Evolutionary conservation across 2,797 vertebrate genomes (phyloP).

Genomic region (Myiotriccus ornatus): DNA sequence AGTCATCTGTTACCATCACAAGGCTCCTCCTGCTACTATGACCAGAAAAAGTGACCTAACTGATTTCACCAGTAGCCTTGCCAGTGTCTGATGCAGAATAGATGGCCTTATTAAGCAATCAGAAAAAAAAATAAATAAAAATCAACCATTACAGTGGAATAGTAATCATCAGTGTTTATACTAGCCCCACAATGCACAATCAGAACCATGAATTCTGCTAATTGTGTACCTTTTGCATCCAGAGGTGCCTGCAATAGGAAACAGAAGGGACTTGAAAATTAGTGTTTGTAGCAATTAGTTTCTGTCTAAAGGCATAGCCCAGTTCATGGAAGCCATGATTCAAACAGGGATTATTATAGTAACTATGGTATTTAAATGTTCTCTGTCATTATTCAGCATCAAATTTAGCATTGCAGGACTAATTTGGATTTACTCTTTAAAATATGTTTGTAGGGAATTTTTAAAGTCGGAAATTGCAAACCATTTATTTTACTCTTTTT

Average conservation of each 20-base stretch:
- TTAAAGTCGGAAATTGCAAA: constrained; percentile 59
- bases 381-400: constrained; percentile 73
- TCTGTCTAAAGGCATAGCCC: constrained; percentile 78
- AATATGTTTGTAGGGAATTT: constrained; percentile 69
- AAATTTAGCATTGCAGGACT: constrained; percentile 71
- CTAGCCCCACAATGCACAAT: constrained; percentile 82
- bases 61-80: constrained; percentile 79
- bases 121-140: constrained; percentile 66
- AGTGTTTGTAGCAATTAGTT: constrained; percentile 82
- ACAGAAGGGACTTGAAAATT: constrained; percentile 82
- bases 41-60: constrained; percentile 82
- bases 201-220: constrained; percentile 84
- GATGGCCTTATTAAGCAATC: constrained; percentile 83
- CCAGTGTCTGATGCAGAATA: constrained; percentile 76
- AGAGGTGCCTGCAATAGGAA: constrained; percentile 78
- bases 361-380: constrained; percentile 74
- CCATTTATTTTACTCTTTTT: constrained; percentile 59
- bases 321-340: constrained; percentile 76
- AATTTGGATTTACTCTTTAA: constrained; percentile 63
- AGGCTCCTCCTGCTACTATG: constrained; percentile 76
- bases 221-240: constrained; percentile 83
- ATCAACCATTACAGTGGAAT: constrained; percentile 77
- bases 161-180: constrained; percentile 83
- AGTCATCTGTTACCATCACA: constrained; percentile 80
- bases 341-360: constrained; percentile 76